Conservation (phyloP, 1,140 invertebrate genomes). For the Tetramorium simillimum region DNA sequence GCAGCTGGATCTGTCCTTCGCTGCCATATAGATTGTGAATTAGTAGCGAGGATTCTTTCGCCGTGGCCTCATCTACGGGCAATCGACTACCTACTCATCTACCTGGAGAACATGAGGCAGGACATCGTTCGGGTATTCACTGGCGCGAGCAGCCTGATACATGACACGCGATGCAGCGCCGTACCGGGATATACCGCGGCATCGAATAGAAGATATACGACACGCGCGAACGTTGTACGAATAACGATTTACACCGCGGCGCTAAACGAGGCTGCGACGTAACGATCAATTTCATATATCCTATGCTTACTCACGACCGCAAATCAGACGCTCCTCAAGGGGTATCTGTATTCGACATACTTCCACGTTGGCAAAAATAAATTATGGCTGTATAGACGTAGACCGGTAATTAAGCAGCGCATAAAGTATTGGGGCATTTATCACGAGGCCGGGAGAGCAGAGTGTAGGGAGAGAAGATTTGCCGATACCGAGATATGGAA, state of each 20-base stretch:
- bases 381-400: conserved; percentile 31
- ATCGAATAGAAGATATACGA: conserved; percentile 55
- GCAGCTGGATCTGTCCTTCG: conserved; percentile 38
- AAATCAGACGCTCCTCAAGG: conserved; percentile 38
- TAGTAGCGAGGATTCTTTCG: conserved; percentile 54
- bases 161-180: conserved; percentile 47
- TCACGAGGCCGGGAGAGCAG: not conserved
- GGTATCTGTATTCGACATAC: conserved; percentile 2
- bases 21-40: conserved; percentile 46
- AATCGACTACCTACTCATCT: conserved; percentile 34
- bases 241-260: conserved; percentile 51
- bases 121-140: conserved; percentile 36
- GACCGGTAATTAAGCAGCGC: conserved; percentile 42
- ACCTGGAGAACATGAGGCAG: conserved; percentile 36
- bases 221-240: conserved; percentile 50
- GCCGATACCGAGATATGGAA: not conserved
- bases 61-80: conserved; percentile 41
- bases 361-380: conserved; percentile 40
- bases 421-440: conserved; percentile 40
- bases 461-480: not conserved
- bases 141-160: conserved; percentile 38
- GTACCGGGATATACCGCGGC: conserved; percentile 17
- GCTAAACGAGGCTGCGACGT: conserved; percentile 50
- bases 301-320: conserved; percentile 17
- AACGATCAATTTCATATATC: conserved; percentile 46